Conservation (phyloP, 2,797 vertebrate species). For the Phrynocephalus vlangalii region DNA sequence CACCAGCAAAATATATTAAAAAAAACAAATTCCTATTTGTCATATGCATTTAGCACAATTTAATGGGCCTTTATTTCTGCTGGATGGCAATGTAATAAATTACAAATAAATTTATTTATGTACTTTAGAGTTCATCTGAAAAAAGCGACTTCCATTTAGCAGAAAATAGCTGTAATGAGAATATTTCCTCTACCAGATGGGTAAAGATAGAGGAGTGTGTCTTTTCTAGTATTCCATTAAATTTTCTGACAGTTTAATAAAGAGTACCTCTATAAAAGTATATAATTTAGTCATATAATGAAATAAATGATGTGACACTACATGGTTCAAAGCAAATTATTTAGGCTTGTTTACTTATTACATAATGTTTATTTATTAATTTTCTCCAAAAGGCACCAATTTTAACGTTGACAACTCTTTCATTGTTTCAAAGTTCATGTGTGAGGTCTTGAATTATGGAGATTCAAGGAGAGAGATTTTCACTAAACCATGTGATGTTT, state of each 20-base stretch:
- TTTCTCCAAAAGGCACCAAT: conserved; percentile 69
- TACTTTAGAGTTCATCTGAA: conserved; percentile 77
- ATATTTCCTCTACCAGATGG: conserved; percentile 63
- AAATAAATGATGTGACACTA: conserved; percentile 79
- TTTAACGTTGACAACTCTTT: conserved; percentile 67
- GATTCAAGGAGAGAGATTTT: conserved; percentile 37
- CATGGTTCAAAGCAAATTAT: conserved; percentile 74
- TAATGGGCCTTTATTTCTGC: conserved; percentile 62
- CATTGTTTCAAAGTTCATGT: background rate
- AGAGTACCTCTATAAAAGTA: conserved; percentile 77
- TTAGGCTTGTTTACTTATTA: conserved; percentile 78
- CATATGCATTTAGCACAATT: conserved; percentile 74
- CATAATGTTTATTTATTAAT: conserved; percentile 70
- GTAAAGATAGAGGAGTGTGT: background rate
- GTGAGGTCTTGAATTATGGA: background rate
- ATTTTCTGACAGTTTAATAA: conserved; percentile 83
- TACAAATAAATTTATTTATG: conserved; percentile 77
- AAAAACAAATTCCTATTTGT: conserved; percentile 71
- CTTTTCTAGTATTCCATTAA: conserved; percentile 76
- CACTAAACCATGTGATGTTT: conserved; percentile 44
- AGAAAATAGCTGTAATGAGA: conserved; percentile 78
- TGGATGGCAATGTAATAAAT: conserved; percentile 73
- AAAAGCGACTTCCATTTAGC: conserved; percentile 78
- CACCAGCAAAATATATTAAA: conserved; percentile 65
- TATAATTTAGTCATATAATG: conserved; percentile 74